phyloP scores from a whole-genome alignment of 2,113 vertebrate species.

The Chamaetylas fuelleborni region DNA sequence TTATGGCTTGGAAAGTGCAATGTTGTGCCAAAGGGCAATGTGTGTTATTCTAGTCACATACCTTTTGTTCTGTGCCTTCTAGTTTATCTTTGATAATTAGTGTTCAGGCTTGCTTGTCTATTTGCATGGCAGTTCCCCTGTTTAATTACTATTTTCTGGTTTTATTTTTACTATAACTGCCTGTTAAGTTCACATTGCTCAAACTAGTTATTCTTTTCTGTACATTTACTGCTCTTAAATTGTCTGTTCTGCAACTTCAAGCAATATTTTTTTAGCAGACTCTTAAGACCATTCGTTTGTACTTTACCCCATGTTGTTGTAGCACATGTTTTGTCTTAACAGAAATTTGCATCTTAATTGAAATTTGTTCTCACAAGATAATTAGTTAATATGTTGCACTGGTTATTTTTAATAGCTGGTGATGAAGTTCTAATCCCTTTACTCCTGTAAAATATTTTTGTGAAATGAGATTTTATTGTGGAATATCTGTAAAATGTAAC shows the following conservation, averaged over 20 bases:
- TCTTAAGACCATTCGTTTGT: neutral
- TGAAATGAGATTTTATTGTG: neutral
- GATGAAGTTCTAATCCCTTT: neutral
- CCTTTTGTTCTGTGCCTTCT: neutral
- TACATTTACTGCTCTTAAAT: neutral
- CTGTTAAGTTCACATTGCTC: neutral
- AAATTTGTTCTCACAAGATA: neutral
- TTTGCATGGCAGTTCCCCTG: neutral
- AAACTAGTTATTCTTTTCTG: neutral
- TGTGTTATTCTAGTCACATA: neutral
- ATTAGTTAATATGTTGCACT: neutral
- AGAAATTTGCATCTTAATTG: neutral
- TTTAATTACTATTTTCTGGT: neutral
- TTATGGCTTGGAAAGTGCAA: neutral
- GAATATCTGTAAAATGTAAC: neutral
- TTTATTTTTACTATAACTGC: neutral
- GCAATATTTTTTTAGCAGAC: neutral
- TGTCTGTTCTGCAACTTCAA: neutral
- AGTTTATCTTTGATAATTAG: neutral
- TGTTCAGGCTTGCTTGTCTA: neutral
- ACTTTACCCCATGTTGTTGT: neutral
- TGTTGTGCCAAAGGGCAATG: neutral
- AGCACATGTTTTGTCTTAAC: neutral
- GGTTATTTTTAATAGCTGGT: neutral
- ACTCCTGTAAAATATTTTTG: neutral